Evolutionary conservation across 1,140 invertebrate species (phyloP).

Genomic region (Pissodes strobi): DNA sequence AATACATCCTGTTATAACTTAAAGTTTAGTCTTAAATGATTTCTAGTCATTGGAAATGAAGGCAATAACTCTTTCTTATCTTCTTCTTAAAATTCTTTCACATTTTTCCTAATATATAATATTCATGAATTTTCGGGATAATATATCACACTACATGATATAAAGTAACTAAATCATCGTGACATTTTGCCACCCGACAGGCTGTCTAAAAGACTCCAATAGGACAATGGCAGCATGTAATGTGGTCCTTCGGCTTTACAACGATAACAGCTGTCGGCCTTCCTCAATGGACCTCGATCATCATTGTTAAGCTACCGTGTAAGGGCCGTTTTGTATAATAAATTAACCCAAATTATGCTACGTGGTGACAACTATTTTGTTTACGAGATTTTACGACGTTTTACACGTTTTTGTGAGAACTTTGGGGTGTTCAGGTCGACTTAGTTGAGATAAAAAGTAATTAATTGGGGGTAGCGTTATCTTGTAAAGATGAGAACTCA

Average conservation of each 20-base stretch:
- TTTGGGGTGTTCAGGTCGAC: slow-evolving; percentile 8
- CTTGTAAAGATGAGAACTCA: too few relatives aligned
- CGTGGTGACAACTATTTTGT: slow-evolving; percentile 30
- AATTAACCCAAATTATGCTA: slow-evolving; percentile 32
- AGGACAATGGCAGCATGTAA: slow-evolving; percentile 30
- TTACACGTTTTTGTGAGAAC: slow-evolving; percentile 23
- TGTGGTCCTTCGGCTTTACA: slow-evolving; percentile 27
- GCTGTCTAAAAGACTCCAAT: slow-evolving; percentile 21
- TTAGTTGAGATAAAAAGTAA: not conserved
- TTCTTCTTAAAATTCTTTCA: too few relatives aligned
- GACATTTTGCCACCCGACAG: slow-evolving; percentile 22
- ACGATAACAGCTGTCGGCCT: slow-evolving; percentile 30
- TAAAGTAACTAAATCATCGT: slow-evolving; percentile 25
- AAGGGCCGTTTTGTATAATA: slow-evolving; percentile 28
- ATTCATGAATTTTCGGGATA: too few relatives aligned
- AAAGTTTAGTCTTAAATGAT: too few relatives aligned
- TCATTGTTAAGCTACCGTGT: slow-evolving; percentile 33
- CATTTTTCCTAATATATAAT: too few relatives aligned
- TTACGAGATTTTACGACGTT: slow-evolving; percentile 12
- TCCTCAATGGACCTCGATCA: slow-evolving; percentile 33
- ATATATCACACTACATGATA: slow-evolving; percentile 16
- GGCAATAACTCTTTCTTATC: too few relatives aligned
- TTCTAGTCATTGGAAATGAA: too few relatives aligned
- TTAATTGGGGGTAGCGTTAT: too few relatives aligned
- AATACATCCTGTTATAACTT: too few relatives aligned